Evolutionary conservation across 2,888 invertebrate species (phyloP).

Genomic region (Caenorhabditis parvicauda): DNA sequence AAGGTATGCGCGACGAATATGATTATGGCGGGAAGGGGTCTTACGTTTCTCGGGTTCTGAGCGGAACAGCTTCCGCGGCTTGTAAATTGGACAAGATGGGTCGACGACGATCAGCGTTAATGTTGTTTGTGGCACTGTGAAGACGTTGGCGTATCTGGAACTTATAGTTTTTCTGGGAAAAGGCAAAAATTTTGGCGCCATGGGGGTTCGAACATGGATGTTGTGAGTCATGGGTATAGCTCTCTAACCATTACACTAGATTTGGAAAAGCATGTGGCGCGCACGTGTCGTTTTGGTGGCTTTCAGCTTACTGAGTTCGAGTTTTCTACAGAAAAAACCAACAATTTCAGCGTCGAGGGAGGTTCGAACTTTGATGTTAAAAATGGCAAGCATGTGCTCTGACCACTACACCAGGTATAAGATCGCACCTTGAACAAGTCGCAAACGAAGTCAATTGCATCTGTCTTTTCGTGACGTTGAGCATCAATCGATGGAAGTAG

Average conservation of each 20-base stretch:
- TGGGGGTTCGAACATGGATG: too few relatives aligned
- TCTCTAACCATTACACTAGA: background rate
- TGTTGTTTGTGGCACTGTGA: slow-evolving; percentile 32
- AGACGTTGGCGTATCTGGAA: slow-evolving; percentile 36
- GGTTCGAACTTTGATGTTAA: too few relatives aligned
- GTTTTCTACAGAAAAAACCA: too few relatives aligned
- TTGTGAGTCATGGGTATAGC: too few relatives aligned
- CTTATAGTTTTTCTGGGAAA: background rate
- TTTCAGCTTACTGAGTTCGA: too few relatives aligned
- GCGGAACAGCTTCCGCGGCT: slow-evolving; percentile 15
- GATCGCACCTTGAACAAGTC: slow-evolving; percentile 26
- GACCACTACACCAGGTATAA: too few relatives aligned
- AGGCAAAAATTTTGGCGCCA: too few relatives aligned
- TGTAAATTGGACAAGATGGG: slow-evolving; percentile 26
- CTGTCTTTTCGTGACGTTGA: slow-evolving; percentile 33
- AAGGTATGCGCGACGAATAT: too few relatives aligned
- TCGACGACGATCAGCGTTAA: slow-evolving; percentile 37
- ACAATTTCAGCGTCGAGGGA: too few relatives aligned
- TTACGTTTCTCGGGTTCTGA: slow-evolving; percentile 28
- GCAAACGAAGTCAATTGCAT: slow-evolving; percentile 30
- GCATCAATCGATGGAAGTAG: slow-evolving; percentile 25
- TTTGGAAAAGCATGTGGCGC: background rate
- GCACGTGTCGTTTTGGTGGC: too few relatives aligned
- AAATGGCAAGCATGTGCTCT: too few relatives aligned
- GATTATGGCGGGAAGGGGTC: too few relatives aligned